Conservation (phyloP, 2,113 vertebrate genomes). For the Lampris incognitus region DNA sequence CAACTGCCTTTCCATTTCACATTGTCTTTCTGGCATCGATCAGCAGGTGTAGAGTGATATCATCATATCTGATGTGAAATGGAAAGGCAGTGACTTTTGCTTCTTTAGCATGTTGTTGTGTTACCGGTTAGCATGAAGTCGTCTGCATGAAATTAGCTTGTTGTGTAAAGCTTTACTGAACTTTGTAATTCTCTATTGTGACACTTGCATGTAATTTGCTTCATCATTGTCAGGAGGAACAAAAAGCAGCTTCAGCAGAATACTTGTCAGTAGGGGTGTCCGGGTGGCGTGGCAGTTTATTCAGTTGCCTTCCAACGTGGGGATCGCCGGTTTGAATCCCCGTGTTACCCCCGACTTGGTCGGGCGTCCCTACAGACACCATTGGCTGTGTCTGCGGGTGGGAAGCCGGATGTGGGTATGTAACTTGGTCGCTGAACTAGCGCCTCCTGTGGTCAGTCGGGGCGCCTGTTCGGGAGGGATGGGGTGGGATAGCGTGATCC, state of each 20-base stretch:
- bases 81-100: constrained; percentile 28
- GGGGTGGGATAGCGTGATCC: too few species aligned
- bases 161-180: not conserved
- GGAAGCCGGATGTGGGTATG: too few species aligned
- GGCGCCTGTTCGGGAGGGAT: too few species aligned
- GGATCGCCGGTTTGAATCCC: too few species aligned
- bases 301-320: too few species aligned
- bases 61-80: constrained; percentile 45
- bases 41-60: not conserved
- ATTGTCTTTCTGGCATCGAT: constrained; percentile 10
- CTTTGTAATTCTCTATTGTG: constrained; percentile 11
- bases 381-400: too few species aligned
- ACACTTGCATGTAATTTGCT: not conserved
- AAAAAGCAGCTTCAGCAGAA: not conserved
- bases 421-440: too few species aligned
- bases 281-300: too few species aligned
- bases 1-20: constrained; percentile 81
- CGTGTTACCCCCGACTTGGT: too few species aligned
- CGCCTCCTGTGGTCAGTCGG: too few species aligned
- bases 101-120: constrained; percentile 12
- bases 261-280: too few species aligned
- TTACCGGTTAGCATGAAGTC: not conserved
- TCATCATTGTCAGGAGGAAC: not conserved
- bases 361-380: too few species aligned
- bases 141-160: constrained; percentile 24